Evolutionary conservation across 2,113 vertebrate genomes (phyloP).

Genomic region (Cryptoleucopteryx plumbea): DNA sequence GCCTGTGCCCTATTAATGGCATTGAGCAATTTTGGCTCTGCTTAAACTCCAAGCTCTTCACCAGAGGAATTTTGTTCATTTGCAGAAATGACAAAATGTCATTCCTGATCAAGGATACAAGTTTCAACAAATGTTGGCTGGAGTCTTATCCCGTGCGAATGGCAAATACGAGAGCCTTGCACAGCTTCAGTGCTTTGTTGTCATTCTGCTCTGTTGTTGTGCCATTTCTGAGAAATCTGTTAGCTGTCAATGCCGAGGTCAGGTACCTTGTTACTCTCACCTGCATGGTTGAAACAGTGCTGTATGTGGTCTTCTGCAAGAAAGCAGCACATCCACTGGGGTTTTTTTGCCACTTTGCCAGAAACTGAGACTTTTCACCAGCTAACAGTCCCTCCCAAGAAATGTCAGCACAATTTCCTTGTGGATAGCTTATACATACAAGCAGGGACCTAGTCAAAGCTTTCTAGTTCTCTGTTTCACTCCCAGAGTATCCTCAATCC

Average conservation of each 20-base stretch:
- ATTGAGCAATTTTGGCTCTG: constrained; percentile 5
- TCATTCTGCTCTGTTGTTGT: background rate
- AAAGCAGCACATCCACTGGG: background rate
- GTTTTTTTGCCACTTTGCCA: background rate
- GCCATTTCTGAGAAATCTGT: background rate
- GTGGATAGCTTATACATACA: background rate
- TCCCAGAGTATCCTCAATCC: background rate
- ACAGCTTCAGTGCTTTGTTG: background rate
- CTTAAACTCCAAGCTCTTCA: constrained; percentile 19
- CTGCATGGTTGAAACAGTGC: background rate
- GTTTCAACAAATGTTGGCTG: background rate
- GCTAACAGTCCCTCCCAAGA: background rate
- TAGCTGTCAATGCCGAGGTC: background rate
- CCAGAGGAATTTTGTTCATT: background rate
- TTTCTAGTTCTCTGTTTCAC: background rate
- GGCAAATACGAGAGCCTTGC: background rate
- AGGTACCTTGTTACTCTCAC: background rate
- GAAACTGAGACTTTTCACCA: background rate
- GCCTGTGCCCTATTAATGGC: background rate
- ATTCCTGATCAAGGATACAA: background rate
- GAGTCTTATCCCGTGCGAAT: background rate
- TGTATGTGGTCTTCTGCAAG: background rate
- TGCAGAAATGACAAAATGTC: constrained; percentile 23
- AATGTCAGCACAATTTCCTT: background rate
- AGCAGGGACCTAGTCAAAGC: background rate